These are phyloP conservation scores for Toxonevra muliebris DNA, from an alignment of 2,888 invertebrate genomes.

Conservation along the genomic window DNA sequence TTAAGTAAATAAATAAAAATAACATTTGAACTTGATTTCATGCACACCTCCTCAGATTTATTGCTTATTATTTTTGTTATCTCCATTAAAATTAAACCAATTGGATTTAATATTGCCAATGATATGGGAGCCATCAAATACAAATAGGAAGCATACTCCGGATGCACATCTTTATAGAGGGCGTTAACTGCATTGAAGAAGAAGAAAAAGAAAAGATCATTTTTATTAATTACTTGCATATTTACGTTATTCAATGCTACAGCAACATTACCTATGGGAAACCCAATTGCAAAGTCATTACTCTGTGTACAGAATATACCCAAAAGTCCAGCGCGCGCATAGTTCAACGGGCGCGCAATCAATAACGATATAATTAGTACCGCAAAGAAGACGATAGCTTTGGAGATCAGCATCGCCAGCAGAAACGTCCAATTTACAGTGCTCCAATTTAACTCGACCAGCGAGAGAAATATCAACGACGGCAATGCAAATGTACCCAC, in stretches of 20 bases:
- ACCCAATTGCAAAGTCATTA: conserved; percentile 97
- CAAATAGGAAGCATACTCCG: conserved; percentile 88
- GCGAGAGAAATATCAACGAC: conserved; percentile 87
- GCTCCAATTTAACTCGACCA: conserved; percentile 84
- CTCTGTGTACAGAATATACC: conserved; percentile 96
- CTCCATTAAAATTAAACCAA: conserved; percentile 91
- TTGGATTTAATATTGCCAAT: conserved; percentile 88
- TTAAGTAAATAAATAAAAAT: not conserved
- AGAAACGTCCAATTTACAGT: conserved; percentile 92
- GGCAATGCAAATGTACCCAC: conserved; percentile 94
- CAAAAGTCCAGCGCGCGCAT: conserved; percentile 88
- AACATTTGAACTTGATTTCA: conserved; percentile 12
- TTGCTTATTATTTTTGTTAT: conserved; percentile 68
- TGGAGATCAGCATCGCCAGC: conserved; percentile 84
- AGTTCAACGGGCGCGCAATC: conserved; percentile 81
- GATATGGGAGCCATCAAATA: conserved; percentile 96
- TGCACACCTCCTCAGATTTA: conserved; percentile 52
- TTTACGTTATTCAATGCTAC: not conserved
- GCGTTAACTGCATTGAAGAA: conserved; percentile 74
- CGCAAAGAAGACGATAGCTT: conserved; percentile 83
- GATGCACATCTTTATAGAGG: conserved; percentile 84
- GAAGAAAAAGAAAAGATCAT: not conserved
- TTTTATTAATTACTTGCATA: not conserved
- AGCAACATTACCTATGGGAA: conserved; percentile 77
- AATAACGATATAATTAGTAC: conserved; percentile 82